These are phyloP conservation scores for Remorina albescens DNA, from an alignment of 2,797 vertebrate species.

Conservation along the genomic window DNA sequence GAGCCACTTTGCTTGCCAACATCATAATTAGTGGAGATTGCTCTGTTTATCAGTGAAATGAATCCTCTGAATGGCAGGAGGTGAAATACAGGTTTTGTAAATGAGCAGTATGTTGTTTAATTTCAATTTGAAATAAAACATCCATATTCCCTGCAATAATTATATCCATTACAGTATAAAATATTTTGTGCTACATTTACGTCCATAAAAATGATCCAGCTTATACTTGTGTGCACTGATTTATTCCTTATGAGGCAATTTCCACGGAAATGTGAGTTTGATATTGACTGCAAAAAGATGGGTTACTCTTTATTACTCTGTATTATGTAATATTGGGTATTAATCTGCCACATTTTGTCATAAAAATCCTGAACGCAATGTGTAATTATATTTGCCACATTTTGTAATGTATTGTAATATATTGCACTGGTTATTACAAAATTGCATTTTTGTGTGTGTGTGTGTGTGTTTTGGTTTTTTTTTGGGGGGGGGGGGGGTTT, in stretches of 20 bases:
- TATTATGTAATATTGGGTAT: no score
- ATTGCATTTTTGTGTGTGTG: no score
- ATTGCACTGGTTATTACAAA: no score
- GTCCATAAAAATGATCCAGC: neutral
- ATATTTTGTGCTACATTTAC: conserved; percentile 4
- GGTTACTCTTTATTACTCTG: no score
- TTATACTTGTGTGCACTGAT: neutral
- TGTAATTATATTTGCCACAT: no score
- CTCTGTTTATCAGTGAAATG: neutral
- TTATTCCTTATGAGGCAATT: conserved; percentile 25
- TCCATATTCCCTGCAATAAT: neutral
- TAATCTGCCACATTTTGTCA: no score
- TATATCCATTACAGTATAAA: neutral
- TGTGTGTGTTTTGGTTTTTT: no score
- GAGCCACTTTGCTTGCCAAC: conserved; percentile 39
- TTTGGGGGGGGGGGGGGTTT: no score
- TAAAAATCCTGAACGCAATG: no score
- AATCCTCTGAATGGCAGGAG: conserved; percentile 6
- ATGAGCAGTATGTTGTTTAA: neutral
- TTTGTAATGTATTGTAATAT: no score
- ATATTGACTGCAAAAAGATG: conserved; percentile 7
- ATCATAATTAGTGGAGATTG: neutral
- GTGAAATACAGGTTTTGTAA: neutral
- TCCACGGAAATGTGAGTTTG: conserved; percentile 3
- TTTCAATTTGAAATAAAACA: conserved; percentile 5